These are phyloP conservation scores for Gryllus bimaculatus DNA, from an alignment of 1,140 invertebrate genomes.

Conservation along the genomic window DNA sequence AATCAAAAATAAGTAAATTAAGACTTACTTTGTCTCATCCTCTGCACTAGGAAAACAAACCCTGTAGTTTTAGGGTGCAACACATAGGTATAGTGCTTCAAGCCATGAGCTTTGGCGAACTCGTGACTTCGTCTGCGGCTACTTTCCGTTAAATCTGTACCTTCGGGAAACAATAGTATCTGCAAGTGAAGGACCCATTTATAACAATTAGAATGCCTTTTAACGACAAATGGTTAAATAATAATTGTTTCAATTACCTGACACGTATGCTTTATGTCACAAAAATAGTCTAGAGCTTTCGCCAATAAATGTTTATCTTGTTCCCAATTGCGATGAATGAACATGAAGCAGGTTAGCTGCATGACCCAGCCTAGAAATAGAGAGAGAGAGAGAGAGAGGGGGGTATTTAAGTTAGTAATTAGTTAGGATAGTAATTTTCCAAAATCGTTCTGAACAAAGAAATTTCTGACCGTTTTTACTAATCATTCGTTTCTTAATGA, in stretches of 20 bases:
- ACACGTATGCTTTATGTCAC: slow-evolving; percentile 47
- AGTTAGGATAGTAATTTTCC: no score
- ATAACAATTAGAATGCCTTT: background rate
- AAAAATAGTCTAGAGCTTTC: slow-evolving; percentile 63
- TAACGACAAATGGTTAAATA: background rate
- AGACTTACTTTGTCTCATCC: slow-evolving; percentile 49
- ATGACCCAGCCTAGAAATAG: slow-evolving; percentile 70
- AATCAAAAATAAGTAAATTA: background rate
- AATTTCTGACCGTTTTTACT: no score
- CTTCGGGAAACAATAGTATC: slow-evolving; percentile 79
- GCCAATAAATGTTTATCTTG: slow-evolving; percentile 58
- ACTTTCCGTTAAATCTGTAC: slow-evolving; percentile 69
- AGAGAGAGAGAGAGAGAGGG: slow-evolving; percentile 5
- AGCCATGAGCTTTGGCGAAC: slow-evolving; percentile 58
- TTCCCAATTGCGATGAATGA: slow-evolving; percentile 72
- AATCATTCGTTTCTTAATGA: no score
- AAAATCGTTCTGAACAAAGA: no score
- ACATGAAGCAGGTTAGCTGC: slow-evolving; percentile 75
- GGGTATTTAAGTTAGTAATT: no score
- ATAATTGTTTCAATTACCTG: slow-evolving; percentile 29
- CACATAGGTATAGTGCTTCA: slow-evolving; percentile 59
- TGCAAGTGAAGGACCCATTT: slow-evolving; percentile 28
- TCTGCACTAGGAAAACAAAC: slow-evolving; percentile 58
- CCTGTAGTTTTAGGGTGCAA: slow-evolving; percentile 81
- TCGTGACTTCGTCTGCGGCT: slow-evolving; percentile 61